These are phyloP conservation scores for Cistogaster globosa DNA, from an alignment of 2,888 invertebrate species.

Conservation along the genomic window DNA sequence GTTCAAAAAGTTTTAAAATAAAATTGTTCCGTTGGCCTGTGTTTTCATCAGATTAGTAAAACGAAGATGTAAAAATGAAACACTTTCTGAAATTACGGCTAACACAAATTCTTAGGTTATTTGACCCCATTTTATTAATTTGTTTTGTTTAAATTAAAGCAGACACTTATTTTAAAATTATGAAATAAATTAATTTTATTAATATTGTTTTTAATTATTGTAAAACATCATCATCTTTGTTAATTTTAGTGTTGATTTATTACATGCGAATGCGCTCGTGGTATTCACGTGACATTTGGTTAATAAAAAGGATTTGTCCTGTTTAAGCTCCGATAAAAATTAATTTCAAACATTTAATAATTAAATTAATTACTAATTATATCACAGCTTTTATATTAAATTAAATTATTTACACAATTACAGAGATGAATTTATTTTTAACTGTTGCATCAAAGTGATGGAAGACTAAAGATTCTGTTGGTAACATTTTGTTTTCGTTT, in stretches of 20 bases:
- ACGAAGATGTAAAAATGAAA: too few relatives aligned
- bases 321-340: not conserved
- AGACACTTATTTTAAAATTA: not conserved
- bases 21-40: too few relatives aligned
- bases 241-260: constrained; percentile 14
- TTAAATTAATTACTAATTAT: constrained; percentile 23
- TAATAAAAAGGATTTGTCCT: not conserved
- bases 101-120: too few relatives aligned
- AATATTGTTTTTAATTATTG: not conserved
- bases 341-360: not conserved
- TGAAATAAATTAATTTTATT: not conserved
- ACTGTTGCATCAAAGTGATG: constrained; percentile 40
- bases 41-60: too few relatives aligned
- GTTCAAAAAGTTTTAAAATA: too few relatives aligned
- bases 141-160: not conserved
- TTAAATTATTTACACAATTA: constrained; percentile 38
- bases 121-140: too few relatives aligned
- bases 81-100: too few relatives aligned
- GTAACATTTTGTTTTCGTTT: not conserved
- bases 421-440: constrained; percentile 17
- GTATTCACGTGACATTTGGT: constrained; percentile 10
- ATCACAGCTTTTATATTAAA: constrained; percentile 46
- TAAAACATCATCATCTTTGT: constrained; percentile 25
- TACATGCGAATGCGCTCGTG: not conserved
- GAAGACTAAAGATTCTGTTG: constrained; percentile 73